Evolutionary conservation across 2,797 vertebrate genomes (phyloP).

Genomic region (Argya squamiceps): DNA sequence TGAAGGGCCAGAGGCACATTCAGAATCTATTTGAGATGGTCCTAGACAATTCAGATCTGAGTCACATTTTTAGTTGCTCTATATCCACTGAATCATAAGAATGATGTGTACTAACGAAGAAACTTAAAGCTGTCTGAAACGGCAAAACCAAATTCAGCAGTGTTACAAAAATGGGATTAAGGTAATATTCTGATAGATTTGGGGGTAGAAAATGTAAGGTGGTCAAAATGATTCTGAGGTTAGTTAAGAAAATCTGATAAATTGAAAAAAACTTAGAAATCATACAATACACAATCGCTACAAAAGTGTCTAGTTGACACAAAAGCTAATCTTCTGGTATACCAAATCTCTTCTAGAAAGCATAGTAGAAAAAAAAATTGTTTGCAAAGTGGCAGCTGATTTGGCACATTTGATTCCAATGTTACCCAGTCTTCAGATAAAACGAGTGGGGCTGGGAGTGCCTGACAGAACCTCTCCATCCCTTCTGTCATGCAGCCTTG

Average conservation of each 20-base stretch:
- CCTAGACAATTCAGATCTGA: not conserved
- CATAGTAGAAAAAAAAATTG: not conserved
- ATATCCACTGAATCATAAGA: conserved; percentile 5
- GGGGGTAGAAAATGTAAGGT: not conserved
- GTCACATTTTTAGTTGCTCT: not conserved
- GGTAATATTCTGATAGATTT: not conserved
- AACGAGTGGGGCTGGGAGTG: not conserved
- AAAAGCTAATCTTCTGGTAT: not conserved
- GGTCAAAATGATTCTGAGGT: not conserved
- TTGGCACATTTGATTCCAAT: not conserved
- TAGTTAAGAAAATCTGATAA: conserved; percentile 1
- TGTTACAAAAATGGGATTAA: not conserved
- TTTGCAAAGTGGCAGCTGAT: not conserved
- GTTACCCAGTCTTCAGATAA: not conserved
- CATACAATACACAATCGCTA: not conserved
- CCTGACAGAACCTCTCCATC: not conserved
- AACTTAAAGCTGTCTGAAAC: not conserved
- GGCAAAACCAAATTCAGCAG: not conserved
- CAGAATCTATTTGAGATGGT: not conserved
- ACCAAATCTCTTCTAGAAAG: not conserved
- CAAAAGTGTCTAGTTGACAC: not conserved
- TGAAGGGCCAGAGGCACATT: conserved; percentile 1
- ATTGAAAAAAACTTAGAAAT: not conserved
- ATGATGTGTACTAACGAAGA: not conserved
- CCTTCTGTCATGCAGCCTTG: not conserved